Conservation (phyloP, 1,140 invertebrate genomes). For the Nomia melanderi region DNA sequence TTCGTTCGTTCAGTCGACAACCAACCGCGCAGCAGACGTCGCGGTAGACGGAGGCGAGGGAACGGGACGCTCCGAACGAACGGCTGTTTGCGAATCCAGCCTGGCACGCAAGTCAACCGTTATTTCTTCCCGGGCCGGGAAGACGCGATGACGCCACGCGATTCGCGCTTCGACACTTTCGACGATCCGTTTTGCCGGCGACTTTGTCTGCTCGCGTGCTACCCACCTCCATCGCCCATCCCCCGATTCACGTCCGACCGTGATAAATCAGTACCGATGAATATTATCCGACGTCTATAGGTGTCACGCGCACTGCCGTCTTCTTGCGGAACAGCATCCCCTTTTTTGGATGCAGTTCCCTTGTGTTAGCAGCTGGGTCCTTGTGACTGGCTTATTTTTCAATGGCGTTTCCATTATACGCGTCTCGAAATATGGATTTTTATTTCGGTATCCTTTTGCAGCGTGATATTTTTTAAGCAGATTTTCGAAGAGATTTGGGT, state of each 20-base stretch:
- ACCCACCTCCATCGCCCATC: conserved; percentile 22
- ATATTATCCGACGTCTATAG: conserved; percentile 39
- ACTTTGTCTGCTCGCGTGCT: conserved; percentile 4
- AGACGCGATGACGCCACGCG: not conserved
- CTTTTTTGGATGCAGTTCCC: too few species aligned
- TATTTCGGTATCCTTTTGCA: too few species aligned
- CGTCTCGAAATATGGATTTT: too few species aligned
- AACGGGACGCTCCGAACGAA: not conserved
- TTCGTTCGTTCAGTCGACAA: not conserved
- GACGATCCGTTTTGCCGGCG: conserved; percentile 48
- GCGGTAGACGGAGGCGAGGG: not conserved
- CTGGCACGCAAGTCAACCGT: conserved; percentile 40
- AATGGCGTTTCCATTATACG: too few species aligned
- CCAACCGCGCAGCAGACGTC: too few species aligned
- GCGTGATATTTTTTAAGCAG: too few species aligned
- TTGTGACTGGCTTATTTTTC: too few species aligned
- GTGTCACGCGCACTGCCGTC: not conserved
- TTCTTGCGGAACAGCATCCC: too few species aligned
- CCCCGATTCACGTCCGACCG: conserved; percentile 43
- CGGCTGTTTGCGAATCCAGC: conserved; percentile 38
- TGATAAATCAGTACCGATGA: conserved; percentile 58
- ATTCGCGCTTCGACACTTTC: conserved; percentile 43
- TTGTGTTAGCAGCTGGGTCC: too few species aligned
- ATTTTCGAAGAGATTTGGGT: too few species aligned
- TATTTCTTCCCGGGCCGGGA: conserved; percentile 13